Conservation (phyloP, 2,888 invertebrate species). For the Cerastoderma edule region DNA sequence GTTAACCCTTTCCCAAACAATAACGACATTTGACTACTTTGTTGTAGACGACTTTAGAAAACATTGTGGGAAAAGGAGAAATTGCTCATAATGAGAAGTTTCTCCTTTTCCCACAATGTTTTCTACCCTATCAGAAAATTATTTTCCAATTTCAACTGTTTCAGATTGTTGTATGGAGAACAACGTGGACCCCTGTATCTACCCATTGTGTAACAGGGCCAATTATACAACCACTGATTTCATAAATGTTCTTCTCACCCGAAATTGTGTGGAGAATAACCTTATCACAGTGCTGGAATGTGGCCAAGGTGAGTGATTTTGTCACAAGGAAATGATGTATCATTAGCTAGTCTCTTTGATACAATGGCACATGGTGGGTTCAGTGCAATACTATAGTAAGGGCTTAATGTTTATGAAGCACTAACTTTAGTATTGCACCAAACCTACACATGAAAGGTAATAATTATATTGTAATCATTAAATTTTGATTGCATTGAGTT, state of each 20-base stretch:
- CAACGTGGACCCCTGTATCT: slow-evolving; percentile 42
- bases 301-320: slow-evolving; percentile 56
- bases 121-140: not conserved
- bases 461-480: too few species aligned
- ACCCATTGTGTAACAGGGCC: slow-evolving; percentile 55
- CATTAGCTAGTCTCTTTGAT: not conserved
- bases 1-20: not conserved
- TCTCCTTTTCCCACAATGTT: not conserved
- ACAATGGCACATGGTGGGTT: too few species aligned
- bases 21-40: not conserved
- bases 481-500: too few species aligned
- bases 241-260: slow-evolving; percentile 20
- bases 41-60: not conserved
- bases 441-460: too few species aligned
- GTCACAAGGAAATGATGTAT: not conserved
- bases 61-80: not conserved
- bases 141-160: not conserved
- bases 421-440: too few species aligned
- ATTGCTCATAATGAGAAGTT: not conserved
- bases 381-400: too few species aligned
- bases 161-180: slow-evolving; percentile 56
- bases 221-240: slow-evolving; percentile 2
- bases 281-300: slow-evolving; percentile 53
- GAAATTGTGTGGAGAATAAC: slow-evolving; percentile 45
- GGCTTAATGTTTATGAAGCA: too few species aligned